Percentiles rank a stretch among this genome's conserved stretches.
These are phyloP conservation scores for Exaiptasia diaphana DNA, from an alignment of 64 coral and sea anemone species.

Conservation along the genomic window DNA sequence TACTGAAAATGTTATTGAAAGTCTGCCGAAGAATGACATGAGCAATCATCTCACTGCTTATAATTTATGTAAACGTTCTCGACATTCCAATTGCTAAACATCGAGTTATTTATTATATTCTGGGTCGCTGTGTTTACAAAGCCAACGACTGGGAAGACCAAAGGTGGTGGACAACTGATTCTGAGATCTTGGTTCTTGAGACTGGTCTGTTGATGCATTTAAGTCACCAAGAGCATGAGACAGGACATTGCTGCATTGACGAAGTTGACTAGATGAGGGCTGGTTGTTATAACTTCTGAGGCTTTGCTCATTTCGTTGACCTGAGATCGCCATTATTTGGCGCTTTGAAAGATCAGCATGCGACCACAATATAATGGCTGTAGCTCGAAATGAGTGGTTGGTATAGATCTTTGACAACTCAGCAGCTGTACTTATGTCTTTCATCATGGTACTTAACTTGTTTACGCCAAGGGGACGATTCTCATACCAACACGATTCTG, in stretches of 20 bases:
- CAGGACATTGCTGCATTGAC: conserved; percentile 8
- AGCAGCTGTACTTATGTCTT: background rate
- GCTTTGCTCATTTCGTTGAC: background rate
- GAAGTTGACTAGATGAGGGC: background rate
- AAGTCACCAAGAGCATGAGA: conserved; percentile 16
- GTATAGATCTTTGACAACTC: background rate
- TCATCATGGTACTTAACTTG: conserved; percentile 6
- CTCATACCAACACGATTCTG: background rate
- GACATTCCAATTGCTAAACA: no score
- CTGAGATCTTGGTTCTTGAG: no score
- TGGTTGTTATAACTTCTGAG: background rate
- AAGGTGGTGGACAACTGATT: no score
- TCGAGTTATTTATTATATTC: no score
- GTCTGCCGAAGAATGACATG: no score
- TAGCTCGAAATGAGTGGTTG: background rate
- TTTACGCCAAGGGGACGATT: background rate
- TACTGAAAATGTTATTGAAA: no score
- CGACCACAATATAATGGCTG: background rate
- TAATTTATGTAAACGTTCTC: no score
- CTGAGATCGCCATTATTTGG: conserved; percentile 18
- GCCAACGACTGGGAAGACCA: no score
- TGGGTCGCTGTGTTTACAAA: no score
- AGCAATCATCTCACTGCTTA: no score
- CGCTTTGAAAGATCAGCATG: background rate
- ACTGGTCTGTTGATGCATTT: no score